Conservation (phyloP, 30 jellyfish, hydroid and myxozoan species). For the Sanderia malayensis region DNA sequence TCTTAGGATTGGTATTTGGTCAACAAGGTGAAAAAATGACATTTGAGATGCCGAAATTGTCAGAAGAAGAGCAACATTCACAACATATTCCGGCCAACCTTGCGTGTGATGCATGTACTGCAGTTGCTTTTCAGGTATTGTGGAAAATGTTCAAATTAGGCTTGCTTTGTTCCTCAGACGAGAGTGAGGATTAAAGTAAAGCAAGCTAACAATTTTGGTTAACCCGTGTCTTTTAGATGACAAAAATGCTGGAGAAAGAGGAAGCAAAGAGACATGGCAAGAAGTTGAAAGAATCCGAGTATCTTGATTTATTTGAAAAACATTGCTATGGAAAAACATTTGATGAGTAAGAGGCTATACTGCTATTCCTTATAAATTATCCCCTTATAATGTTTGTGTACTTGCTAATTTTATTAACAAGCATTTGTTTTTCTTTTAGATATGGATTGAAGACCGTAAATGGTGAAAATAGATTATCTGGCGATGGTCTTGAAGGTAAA, state of each 20-base stretch:
- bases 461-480: constrained; percentile 89
- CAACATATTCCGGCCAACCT: constrained; percentile 74
- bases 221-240: constrained; percentile 45
- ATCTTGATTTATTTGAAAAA: constrained; percentile 76
- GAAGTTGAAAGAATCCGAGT: constrained; percentile 79
- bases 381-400: too few species aligned
- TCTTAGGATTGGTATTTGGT: too few species aligned
- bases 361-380: too few species aligned
- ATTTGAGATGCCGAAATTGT: constrained; percentile 74
- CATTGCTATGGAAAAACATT: constrained; percentile 67
- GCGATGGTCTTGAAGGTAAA: constrained; percentile 81
- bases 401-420: too few species aligned
- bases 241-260: constrained; percentile 44
- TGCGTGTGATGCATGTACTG: constrained; percentile 89
- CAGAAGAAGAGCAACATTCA: constrained; percentile 92
- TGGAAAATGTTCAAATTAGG: background rate
- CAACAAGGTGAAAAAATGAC: constrained; percentile 64
- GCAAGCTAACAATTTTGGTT: background rate
- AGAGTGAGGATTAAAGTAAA: too few species aligned
- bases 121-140: constrained; percentile 84
- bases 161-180: background rate
- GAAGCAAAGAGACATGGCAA: constrained; percentile 56
- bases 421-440: constrained; percentile 21
- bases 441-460: constrained; percentile 76
- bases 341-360: constrained; percentile 80